Conservation (phyloP, 2,888 invertebrate species). For the Lasiommata megera region DNA sequence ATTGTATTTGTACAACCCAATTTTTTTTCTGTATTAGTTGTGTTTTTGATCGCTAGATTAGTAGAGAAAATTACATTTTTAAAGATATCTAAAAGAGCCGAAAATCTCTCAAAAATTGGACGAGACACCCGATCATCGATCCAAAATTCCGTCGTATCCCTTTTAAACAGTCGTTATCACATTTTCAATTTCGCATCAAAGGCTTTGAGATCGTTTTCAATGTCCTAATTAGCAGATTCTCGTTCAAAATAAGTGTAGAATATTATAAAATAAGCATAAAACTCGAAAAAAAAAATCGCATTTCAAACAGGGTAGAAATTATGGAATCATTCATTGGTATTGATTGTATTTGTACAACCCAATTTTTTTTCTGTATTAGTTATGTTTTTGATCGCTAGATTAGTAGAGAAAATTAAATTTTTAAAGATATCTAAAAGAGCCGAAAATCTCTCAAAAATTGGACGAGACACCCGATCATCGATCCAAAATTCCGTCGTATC, state of each 20-base stretch:
- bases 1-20: too few species aligned
- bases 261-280: too few species aligned
- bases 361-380: too few species aligned
- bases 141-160: slow-evolving; percentile 13
- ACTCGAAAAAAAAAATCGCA: too few species aligned
- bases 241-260: too few species aligned
- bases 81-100: neutral
- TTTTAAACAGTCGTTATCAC: slow-evolving; percentile 49
- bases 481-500: slow-evolving; percentile 17
- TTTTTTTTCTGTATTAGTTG: too few species aligned
- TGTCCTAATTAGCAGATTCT: slow-evolving; percentile 75
- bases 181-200: slow-evolving; percentile 74
- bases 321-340: too few species aligned
- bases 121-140: slow-evolving; percentile 12
- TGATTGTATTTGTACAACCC: too few species aligned
- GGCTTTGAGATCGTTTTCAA: slow-evolving; percentile 67
- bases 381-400: neutral
- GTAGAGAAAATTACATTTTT: neutral
- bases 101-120: slow-evolving; percentile 1
- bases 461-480: slow-evolving; percentile 3
- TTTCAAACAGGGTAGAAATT: too few species aligned
- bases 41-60: neutral
- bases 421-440: neutral
- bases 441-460: neutral
- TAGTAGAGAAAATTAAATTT: neutral